Conservation (phyloP, 37 sponge, comb jelly and placozoan genomes). For the Dysidea cf. avara region DNA sequence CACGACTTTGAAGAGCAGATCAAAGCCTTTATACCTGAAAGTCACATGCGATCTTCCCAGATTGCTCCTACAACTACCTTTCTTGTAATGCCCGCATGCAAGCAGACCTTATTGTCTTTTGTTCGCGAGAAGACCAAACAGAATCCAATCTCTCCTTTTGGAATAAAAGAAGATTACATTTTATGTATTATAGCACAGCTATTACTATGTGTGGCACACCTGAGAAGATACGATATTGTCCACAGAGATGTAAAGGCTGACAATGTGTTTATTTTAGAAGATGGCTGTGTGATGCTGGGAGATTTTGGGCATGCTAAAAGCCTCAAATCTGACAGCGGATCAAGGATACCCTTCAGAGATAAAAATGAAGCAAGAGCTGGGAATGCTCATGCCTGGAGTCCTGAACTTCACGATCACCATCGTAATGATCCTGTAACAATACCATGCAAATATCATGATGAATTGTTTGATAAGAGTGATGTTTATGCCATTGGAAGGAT, state of each 20-base stretch:
- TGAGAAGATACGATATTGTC: neutral
- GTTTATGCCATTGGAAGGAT: too few relatives aligned
- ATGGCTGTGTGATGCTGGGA: constrained; percentile 11
- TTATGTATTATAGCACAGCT: constrained; percentile 4
- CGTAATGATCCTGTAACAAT: neutral
- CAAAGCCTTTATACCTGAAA: too few relatives aligned
- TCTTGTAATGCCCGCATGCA: too few relatives aligned
- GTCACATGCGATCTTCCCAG: too few relatives aligned
- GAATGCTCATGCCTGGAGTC: neutral
- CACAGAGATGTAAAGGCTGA: neutral
- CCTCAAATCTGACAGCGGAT: neutral
- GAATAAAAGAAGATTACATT: too few relatives aligned
- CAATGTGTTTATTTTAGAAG: constrained; percentile 1
- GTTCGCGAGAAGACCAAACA: too few relatives aligned
- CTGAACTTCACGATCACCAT: neutral
- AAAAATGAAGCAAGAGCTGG: neutral
- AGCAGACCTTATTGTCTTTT: too few relatives aligned
- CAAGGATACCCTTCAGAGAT: neutral
- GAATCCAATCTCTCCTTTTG: too few relatives aligned
- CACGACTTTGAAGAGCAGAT: too few relatives aligned
- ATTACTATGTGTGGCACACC: neutral
- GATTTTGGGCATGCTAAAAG: too few relatives aligned
- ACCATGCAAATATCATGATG: neutral
- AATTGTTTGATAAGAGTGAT: too few relatives aligned
- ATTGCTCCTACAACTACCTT: too few relatives aligned